Conservation (phyloP, 2,888 invertebrate genomes). For the Calliopum simillimum region DNA sequence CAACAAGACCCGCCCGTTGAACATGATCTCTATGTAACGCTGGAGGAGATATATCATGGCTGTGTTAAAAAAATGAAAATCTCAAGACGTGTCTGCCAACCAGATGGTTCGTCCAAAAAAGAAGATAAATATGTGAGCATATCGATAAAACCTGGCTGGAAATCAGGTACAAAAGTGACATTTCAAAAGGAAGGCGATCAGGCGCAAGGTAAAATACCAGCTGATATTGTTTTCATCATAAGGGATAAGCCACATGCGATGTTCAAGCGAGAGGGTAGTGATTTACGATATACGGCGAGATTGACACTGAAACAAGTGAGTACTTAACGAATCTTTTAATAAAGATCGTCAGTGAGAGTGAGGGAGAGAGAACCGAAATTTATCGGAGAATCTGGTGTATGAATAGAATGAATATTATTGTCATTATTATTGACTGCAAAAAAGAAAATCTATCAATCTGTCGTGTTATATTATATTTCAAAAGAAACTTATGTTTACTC, state of each 20-base stretch:
- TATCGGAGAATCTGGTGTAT: no score
- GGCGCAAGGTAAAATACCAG: constrained; percentile 91
- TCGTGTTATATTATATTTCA: no score
- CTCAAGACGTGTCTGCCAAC: constrained; percentile 86
- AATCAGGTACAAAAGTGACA: constrained; percentile 97
- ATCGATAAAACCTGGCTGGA: constrained; percentile 98
- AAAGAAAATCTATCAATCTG: no score
- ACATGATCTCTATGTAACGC: constrained; percentile 90
- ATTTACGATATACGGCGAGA: constrained; percentile 90
- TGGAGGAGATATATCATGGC: constrained; percentile 95
- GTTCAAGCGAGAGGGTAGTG: constrained; percentile 94
- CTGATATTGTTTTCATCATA: constrained; percentile 97
- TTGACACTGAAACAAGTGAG: constrained; percentile 89
- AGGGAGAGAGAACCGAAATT: no score
- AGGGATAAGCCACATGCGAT: constrained; percentile 92
- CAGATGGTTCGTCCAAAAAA: constrained; percentile 86
- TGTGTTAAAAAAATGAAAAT: constrained; percentile 99
- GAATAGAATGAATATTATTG: no score
- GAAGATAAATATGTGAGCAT: constrained; percentile 97
- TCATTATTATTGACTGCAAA: no score
- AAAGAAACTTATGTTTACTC: no score
- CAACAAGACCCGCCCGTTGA: constrained; percentile 91
- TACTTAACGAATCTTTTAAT: no score
- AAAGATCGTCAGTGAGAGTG: no score
- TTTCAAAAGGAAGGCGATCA: constrained; percentile 98